phyloP scores from a whole-genome alignment of 1,140 invertebrate genomes.

The Heterodera schachtii region DNA sequence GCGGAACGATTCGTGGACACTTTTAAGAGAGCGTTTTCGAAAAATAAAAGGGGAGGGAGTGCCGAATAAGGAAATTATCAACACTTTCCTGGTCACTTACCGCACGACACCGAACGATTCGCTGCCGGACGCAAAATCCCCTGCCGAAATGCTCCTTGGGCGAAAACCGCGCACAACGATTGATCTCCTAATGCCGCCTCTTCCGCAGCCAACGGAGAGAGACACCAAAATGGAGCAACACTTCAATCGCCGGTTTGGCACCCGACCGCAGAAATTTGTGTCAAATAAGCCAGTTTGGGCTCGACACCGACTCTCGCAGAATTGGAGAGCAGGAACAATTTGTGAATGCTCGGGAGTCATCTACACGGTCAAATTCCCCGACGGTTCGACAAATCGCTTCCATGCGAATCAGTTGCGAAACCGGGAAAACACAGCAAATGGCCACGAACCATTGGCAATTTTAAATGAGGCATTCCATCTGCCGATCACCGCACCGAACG shows the following conservation, averaged over 20 bases:
- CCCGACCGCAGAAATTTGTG: neutral
- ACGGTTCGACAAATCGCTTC: too few species aligned
- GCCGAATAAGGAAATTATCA: slow-evolving; percentile 3
- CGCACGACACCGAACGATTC: slow-evolving; percentile 13
- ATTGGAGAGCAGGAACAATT: neutral
- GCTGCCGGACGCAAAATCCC: neutral
- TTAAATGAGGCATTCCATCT: too few species aligned
- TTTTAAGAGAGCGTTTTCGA: slow-evolving; percentile 20
- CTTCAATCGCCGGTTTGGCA: slow-evolving; percentile 5
- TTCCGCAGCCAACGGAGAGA: neutral
- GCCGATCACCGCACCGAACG: too few species aligned
- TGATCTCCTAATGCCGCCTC: neutral
- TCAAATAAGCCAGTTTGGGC: neutral
- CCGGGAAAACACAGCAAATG: too few species aligned
- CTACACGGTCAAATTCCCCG: neutral
- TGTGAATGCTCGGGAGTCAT: slow-evolving; percentile 1
- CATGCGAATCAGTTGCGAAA: too few species aligned
- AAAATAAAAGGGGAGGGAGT: slow-evolving; percentile 26
- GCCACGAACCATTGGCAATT: too few species aligned
- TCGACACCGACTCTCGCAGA: neutral
- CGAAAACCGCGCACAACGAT: slow-evolving; percentile 15
- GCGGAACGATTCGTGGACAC: slow-evolving; percentile 65
- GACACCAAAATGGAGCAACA: slow-evolving; percentile 2
- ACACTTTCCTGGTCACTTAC: slow-evolving; percentile 16
- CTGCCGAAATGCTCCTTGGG: slow-evolving; percentile 19